Conservation (phyloP, 2,113 vertebrate species). For the Melospiza georgiana region DNA sequence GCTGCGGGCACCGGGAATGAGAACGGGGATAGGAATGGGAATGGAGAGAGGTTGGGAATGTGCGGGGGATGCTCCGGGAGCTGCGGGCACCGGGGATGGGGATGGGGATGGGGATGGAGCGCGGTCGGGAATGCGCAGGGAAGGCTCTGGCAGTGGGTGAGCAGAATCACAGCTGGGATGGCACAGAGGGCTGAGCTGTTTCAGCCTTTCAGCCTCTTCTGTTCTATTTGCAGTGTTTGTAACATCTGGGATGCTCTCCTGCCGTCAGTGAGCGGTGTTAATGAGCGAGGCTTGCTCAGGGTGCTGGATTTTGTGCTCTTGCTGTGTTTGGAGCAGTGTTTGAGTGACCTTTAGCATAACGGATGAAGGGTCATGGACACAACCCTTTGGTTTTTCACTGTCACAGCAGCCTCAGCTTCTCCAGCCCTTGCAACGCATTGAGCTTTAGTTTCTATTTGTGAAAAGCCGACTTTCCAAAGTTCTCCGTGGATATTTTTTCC, state of each 20-base stretch:
- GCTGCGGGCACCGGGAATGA: not conserved
- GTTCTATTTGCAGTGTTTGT: accelerated
- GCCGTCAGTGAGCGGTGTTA: accelerated
- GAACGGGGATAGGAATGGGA: not conserved
- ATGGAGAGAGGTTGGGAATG: not conserved
- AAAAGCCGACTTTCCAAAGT: accelerated
- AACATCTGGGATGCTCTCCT: accelerated
- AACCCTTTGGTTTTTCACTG: not conserved
- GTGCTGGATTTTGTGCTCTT: accelerated
- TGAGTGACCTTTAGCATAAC: not conserved
- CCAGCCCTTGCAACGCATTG: not conserved
- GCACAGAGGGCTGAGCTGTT: accelerated
- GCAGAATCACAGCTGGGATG: accelerated
- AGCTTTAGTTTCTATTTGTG: not conserved
- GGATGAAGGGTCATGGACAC: accelerated
- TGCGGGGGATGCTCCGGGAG: not conserved
- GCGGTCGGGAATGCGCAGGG: not conserved
- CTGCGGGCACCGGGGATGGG: not conserved
- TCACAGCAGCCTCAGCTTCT: not conserved
- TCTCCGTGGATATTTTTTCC: not conserved
- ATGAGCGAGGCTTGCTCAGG: not conserved
- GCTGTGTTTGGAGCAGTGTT: not conserved
- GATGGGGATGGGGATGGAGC: not conserved
- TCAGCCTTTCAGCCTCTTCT: not conserved
- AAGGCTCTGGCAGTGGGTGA: not conserved